Evolutionary conservation across 2,797 vertebrate genomes (phyloP), one percentile per base, ranked within the genome.

Genomic region (Oreochromis mossambicus): DNA sequence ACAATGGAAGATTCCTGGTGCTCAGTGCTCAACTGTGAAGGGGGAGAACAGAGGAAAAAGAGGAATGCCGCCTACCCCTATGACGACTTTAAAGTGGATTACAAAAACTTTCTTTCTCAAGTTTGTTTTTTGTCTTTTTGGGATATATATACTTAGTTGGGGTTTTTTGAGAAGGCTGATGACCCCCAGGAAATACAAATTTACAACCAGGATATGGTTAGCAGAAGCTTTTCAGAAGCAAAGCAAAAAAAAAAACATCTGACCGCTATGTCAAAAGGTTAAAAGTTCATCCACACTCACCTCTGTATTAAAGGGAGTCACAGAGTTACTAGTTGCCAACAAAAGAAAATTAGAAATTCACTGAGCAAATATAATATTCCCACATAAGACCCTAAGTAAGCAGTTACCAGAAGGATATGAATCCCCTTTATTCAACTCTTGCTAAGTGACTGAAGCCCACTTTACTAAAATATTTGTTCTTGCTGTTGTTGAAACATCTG

Each of bases 1-100:
- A 95, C 92, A 95, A 94, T 92, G 88, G 92, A 93, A 94, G 94
- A 95, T 93, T 95, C 89, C 88, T 91, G 80, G 76, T 92, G 87
- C 85, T 86, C 38, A 51, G 68, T 8, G 36, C 36, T 87, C 52
- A 41, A 76, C 75, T n/a, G 66, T 81, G 36, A 85, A 34, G 55
- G 83, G 7, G 63, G 79, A 76, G 75, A 78, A 66, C 51, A 80
- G 63, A 70, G 10, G 54, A 83, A 80, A 76, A 82, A 83, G 76
- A 84, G 88, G 88, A 93, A 89, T 83, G 82, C 80, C 88, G 51
- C 63, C 78, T 13, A 50, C 38, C 19, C 52, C 50, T 58, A 87
- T 76, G 58, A 83, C 24, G 52, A 73, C 68, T 55, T 81, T 83
- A 38, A 83, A 80, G 32, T n/a, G 21, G 29, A 77, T 55, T 24